Percentiles rank a stretch among this genome's conserved stretches.
These are phyloP conservation scores for Numenius arquata DNA, from an alignment of 2,113 vertebrate genomes.

Conservation along the genomic window DNA sequence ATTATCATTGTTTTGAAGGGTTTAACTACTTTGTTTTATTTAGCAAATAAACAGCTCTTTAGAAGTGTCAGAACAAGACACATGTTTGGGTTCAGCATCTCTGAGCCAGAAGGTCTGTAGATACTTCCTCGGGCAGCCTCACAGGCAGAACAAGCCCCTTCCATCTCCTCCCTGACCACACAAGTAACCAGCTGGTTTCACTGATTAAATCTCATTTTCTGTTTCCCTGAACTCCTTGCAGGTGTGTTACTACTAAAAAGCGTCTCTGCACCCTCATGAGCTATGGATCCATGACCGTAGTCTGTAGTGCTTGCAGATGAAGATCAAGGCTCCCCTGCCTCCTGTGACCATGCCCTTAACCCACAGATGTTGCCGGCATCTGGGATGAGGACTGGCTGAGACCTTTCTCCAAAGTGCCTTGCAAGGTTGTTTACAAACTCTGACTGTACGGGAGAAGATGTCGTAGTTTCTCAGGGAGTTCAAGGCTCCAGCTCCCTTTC, in stretches of 20 bases:
- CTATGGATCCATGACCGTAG: no score
- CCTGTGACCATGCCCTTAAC: background rate
- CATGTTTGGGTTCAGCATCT: background rate
- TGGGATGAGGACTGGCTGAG: background rate
- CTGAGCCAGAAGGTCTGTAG: background rate
- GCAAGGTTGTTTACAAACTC: background rate
- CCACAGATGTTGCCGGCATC: background rate
- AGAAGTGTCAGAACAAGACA: background rate
- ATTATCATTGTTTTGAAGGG: background rate
- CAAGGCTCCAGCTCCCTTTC: background rate
- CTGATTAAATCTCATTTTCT: background rate
- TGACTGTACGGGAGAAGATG: background rate
- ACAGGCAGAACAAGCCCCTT: background rate
- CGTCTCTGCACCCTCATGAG: background rate
- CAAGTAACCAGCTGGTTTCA: background rate
- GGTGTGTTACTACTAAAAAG: background rate
- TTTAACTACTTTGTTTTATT: background rate
- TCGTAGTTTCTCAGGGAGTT: background rate
- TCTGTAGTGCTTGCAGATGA: background rate
- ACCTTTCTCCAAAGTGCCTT: background rate
- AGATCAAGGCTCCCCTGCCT: background rate
- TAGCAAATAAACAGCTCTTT: background rate
- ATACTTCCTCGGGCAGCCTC: background rate
- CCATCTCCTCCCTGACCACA: background rate
- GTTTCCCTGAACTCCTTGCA: background rate